Percentiles rank a stretch among this genome's conserved stretches.
These are phyloP conservation scores for Prosapia bicincta DNA, from an alignment of 2,888 invertebrate species.

Conservation along the genomic window DNA sequence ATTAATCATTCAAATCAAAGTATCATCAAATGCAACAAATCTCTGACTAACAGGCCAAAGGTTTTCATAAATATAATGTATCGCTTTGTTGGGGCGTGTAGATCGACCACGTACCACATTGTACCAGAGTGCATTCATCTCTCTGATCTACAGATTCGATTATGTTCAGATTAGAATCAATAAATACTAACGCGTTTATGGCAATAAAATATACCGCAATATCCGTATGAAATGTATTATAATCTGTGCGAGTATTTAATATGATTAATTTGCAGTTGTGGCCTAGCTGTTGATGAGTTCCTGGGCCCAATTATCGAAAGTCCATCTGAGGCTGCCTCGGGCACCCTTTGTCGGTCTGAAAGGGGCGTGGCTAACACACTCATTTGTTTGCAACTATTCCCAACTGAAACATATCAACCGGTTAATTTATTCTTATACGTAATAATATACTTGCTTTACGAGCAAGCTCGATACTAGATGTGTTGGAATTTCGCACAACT, in stretches of 20 bases:
- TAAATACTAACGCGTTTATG: not conserved
- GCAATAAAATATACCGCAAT: not conserved
- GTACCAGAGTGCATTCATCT: not conserved
- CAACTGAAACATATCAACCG: constrained; percentile 8
- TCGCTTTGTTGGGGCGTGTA: not conserved
- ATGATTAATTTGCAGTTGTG: not conserved
- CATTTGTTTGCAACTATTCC: not conserved
- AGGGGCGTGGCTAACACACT: not conserved
- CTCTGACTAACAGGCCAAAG: not conserved
- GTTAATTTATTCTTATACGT: constrained; percentile 9
- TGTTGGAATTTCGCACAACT: not conserved
- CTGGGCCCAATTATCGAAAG: not conserved
- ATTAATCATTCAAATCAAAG: not conserved
- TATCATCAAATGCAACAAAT: not conserved
- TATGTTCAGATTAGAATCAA: not conserved
- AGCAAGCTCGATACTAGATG: not conserved
- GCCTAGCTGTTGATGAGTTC: constrained; percentile 5
- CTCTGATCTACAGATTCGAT: not conserved
- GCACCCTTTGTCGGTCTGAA: not conserved
- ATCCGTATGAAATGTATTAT: not conserved
- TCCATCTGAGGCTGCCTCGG: not conserved
- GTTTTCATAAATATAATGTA: not conserved
- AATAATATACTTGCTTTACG: not conserved
- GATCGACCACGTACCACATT: not conserved
- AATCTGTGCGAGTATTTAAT: not conserved